Percentiles rank a stretch among this genome's conserved stretches.
phyloP scores from a whole-genome alignment of 2,888 invertebrate genomes.

The Aphidoletes aphidimyza region DNA sequence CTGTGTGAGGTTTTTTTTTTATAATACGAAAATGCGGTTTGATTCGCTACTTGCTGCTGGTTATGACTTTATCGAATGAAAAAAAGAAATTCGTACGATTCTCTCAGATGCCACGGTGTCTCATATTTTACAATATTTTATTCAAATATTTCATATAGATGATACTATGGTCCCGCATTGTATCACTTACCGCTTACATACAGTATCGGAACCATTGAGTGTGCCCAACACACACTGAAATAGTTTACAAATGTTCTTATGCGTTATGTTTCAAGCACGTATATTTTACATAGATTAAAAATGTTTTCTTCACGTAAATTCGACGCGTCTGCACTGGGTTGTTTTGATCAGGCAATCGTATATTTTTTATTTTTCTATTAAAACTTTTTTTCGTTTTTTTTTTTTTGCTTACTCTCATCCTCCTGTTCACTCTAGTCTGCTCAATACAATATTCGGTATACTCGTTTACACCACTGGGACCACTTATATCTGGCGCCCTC shows the following conservation, averaged over 20 bases:
- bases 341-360: not conserved
- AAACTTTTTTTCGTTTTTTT: constrained; percentile 12
- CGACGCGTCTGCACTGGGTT: not conserved
- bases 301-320: not conserved
- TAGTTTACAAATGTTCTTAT: constrained; percentile 12
- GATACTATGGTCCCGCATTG: not conserved
- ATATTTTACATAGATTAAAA: constrained; percentile 30
- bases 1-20: not conserved
- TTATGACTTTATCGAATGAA: not conserved
- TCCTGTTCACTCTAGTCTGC: not conserved
- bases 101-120: not conserved
- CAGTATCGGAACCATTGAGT: not conserved
- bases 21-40: not conserved
- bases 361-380: constrained; percentile 35
- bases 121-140: constrained; percentile 6
- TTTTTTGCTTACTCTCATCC: too few relatives aligned
- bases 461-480: not conserved
- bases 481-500: constrained; percentile 7
- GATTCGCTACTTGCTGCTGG: not conserved
- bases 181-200: not conserved
- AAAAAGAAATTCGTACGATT: not conserved
- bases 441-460: not conserved
- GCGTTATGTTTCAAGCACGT: not conserved
- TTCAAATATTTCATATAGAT: not conserved
- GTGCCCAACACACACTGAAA: not conserved